Evolutionary conservation across 2,888 invertebrate species (phyloP), one percentile per base, ranked within the genome.

Genomic region (Druceiella hillmani): DNA sequence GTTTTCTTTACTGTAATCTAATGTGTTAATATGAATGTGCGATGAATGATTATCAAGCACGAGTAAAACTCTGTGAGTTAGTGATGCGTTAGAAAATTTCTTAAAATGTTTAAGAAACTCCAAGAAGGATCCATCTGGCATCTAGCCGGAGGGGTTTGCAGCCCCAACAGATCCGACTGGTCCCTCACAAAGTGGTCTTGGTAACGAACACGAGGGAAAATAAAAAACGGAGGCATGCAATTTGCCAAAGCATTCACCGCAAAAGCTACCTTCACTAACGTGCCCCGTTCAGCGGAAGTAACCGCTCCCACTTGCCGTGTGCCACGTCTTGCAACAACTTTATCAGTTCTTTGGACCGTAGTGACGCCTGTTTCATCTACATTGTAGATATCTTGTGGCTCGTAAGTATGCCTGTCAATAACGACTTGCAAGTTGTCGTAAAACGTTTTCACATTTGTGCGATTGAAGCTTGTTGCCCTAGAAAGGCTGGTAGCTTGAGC

Each of bases 211-310:
- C 54, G 43, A 2, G 58, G 57, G 48, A 59, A 58, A 10, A 59
- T 38, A 31, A 61, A 55, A 10, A 56, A 43, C 7, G 57, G 56
- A 17, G 59, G 55, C 36, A 58, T 44, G 17, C 36, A 16, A 48
- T 55, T 55, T 9, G 56, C 58, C 14, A 36, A 36, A 11, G 55
- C 55, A 40, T 44, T 49, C 15, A 57, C 50, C 15, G 52, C 53
- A 15, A 45, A 17, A 34, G 48, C 46, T 10, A 57, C 13, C 15
- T 55, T 59, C 1, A 59, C 55, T n/a, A 58, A 29, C 13, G 49
- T 50, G 14, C 56, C 55, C 33, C 54, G 39, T 50, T 61, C 59
- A 3, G 50, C 57, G 12, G 58, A 60, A 6, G 55, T 56, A 4
- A 58, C 31, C 11, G 48, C 38, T 7, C 57, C 59, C 4, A 62